phyloP scores from a whole-genome alignment of 2,113 vertebrate species.

The Spermophilus dauricus region DNA sequence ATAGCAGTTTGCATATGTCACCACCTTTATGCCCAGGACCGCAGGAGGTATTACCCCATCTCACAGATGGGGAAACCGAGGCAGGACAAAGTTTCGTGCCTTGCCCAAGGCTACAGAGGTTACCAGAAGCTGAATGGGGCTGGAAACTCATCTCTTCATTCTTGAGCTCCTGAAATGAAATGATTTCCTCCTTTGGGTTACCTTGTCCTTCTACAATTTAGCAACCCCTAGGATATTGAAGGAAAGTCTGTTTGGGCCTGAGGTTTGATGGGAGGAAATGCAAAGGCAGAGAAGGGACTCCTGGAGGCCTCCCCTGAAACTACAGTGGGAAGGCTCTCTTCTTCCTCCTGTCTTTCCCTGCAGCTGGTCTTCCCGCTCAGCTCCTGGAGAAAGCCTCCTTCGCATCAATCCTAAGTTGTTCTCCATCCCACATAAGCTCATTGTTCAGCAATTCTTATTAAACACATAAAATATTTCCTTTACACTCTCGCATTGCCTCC shows the following conservation, averaged over 20 bases:
- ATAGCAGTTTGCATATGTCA: neutral
- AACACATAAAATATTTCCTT: constrained; percentile 20
- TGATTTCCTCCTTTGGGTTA: neutral
- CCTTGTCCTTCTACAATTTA: neutral
- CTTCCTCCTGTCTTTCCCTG: neutral
- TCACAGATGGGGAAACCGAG: neutral
- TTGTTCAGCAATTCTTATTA: neutral
- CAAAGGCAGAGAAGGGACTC: neutral
- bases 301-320: neutral
- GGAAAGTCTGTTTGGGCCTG: neutral
- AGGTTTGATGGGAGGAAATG: neutral
- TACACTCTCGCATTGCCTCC: neutral
- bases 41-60: neutral
- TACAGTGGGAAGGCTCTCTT: neutral
- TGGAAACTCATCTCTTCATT: constrained; percentile 21
- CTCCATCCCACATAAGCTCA: neutral
- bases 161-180: neutral
- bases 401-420: neutral
- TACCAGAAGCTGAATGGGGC: neutral
- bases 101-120: neutral
- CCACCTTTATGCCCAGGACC: neutral
- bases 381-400: constrained; percentile 4
- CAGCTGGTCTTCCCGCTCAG: neutral
- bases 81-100: neutral
- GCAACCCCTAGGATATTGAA: neutral